A percentile compares a stretch with the other conserved stretches of the same genome.
Evolutionary conservation across 2,888 invertebrate species (phyloP).

Genomic region (Cordilura impudica): DNA sequence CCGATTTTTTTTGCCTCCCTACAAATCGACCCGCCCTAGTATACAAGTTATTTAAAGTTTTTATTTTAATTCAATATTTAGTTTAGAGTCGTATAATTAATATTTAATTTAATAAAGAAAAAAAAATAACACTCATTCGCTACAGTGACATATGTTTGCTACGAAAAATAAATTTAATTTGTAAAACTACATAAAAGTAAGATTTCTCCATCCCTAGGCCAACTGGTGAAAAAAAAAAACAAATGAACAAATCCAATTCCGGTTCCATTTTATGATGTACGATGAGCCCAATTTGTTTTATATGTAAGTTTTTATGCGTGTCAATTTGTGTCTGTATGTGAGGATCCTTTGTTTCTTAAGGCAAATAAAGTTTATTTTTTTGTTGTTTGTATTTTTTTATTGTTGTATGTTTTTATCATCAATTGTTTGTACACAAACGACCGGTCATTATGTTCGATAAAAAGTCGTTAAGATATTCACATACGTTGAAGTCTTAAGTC

Average conservation of each 20-base stretch:
- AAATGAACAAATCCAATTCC: neutral
- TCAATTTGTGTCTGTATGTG: neutral
- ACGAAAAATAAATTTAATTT: neutral
- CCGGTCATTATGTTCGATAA: conserved; percentile 21
- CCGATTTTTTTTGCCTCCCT: too few relatives aligned
- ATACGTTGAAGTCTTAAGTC: conserved; percentile 19
- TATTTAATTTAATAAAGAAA: too few relatives aligned
- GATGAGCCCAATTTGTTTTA: neutral
- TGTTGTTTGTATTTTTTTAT: neutral
- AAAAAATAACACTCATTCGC: neutral
- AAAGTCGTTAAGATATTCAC: conserved; percentile 40
- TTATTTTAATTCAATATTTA: too few relatives aligned
- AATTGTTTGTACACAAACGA: neutral
- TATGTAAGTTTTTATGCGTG: neutral
- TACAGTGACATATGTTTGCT: too few relatives aligned
- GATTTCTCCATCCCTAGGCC: too few relatives aligned
- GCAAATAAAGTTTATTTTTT: conserved; percentile 3
- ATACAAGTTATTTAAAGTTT: too few relatives aligned
- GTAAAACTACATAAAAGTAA: neutral
- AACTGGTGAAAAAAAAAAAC: neutral
- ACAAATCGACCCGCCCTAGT: too few relatives aligned
- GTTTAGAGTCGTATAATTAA: neutral
- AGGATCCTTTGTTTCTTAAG: neutral
- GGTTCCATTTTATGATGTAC: neutral
- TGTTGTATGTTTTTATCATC: conserved; percentile 5